Percentiles rank a stretch among this genome's conserved stretches.
phyloP scores from a whole-genome alignment of 1,140 invertebrate genomes.

The Cecropterus lyciades region DNA sequence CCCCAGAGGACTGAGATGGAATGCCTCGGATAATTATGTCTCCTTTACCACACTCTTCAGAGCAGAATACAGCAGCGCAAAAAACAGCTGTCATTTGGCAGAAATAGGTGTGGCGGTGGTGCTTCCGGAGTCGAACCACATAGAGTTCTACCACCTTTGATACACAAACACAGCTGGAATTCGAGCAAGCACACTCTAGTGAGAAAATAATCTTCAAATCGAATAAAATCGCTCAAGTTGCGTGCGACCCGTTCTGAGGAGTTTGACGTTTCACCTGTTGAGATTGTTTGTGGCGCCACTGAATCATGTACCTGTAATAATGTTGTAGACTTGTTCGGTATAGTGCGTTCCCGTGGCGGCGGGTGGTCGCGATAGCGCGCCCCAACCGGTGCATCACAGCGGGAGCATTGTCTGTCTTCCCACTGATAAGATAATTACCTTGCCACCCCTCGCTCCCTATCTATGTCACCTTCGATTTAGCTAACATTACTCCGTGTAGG shows the following conservation, averaged over 20 bases:
- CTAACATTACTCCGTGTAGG: conserved; percentile 18
- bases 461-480: conserved; percentile 37
- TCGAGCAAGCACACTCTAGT: background rate
- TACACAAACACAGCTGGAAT: no score
- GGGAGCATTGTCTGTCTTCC: conserved; percentile 50
- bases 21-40: no score
- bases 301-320: conserved; percentile 54
- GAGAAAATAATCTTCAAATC: background rate
- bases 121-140: no score
- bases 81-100: no score
- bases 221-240: background rate
- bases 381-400: conserved; percentile 50
- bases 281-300: conserved; percentile 38
- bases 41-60: no score
- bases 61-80: no score
- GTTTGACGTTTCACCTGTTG: conserved; percentile 33
- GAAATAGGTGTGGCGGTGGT: no score
- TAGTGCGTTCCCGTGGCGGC: conserved; percentile 34
- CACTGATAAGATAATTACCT: conserved; percentile 60
- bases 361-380: conserved; percentile 55
- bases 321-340: conserved; percentile 40
- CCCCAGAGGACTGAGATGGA: no score
- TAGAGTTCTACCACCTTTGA: no score
- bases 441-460: conserved; percentile 41
- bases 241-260: conserved; percentile 30